Percentiles rank a stretch among this genome's conserved stretches.
These are phyloP conservation scores for Panzeria rudis DNA, from an alignment of 2,888 invertebrate species.

Conservation along the genomic window DNA sequence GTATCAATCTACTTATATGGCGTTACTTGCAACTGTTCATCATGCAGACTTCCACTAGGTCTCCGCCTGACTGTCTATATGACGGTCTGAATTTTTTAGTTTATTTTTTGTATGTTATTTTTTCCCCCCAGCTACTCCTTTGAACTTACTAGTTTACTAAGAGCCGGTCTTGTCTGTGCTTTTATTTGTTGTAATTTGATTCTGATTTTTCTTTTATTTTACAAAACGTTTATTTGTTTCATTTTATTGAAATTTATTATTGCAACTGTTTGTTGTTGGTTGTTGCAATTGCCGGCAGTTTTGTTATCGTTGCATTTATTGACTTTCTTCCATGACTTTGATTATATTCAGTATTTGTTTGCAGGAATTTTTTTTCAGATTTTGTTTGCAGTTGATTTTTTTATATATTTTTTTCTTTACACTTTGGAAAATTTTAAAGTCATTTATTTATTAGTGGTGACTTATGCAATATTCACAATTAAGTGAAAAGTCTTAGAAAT, in stretches of 20 bases:
- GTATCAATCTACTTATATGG: background rate
- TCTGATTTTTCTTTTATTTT: constrained; percentile 30
- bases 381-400: background rate
- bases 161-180: background rate
- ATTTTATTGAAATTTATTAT: constrained; percentile 28
- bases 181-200: constrained; percentile 54
- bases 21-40: constrained; percentile 8
- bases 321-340: constrained; percentile 53
- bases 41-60: constrained; percentile 12
- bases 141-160: background rate
- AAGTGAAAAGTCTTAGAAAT: background rate
- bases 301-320: constrained; percentile 18
- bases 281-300: constrained; percentile 4
- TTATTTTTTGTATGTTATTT: background rate
- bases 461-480: constrained; percentile 7
- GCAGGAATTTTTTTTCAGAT: constrained; percentile 7
- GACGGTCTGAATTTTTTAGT: background rate
- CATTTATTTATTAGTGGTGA: background rate
- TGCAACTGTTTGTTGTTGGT: constrained; percentile 3
- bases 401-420: background rate
- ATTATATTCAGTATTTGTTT: constrained; percentile 51
- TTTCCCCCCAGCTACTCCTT: background rate
- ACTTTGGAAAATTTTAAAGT: background rate
- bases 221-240: constrained; percentile 14
- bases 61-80: constrained; percentile 4